Percentiles rank a stretch among this genome's conserved stretches.
These are phyloP conservation scores for Ornithoptera priamus DNA, from an alignment of 2,888 invertebrate genomes.

Conservation along the genomic window DNA sequence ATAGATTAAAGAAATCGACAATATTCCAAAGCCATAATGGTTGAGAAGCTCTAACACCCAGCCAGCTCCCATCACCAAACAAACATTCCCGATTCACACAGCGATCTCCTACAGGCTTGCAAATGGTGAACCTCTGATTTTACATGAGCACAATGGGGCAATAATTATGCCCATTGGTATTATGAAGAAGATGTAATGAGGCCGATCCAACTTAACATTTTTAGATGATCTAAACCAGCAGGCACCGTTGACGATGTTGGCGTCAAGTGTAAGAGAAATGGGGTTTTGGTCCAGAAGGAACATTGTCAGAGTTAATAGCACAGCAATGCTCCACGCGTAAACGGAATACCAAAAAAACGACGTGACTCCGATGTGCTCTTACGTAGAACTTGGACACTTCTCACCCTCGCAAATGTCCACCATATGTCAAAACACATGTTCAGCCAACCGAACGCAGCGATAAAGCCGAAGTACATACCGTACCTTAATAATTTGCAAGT, in stretches of 20 bases:
- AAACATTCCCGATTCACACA: slow-evolving; percentile 86
- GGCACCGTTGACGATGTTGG: slow-evolving; percentile 80
- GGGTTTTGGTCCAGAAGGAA: slow-evolving; percentile 77
- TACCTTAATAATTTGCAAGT: slow-evolving; percentile 82
- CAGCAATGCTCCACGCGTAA: slow-evolving; percentile 86
- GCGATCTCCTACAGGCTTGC: slow-evolving; percentile 82
- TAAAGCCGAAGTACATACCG: slow-evolving; percentile 83
- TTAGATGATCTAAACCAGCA: slow-evolving; percentile 86
- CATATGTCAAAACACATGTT: slow-evolving; percentile 91
- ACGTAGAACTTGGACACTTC: slow-evolving; percentile 68
- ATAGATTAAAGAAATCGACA: slow-evolving; percentile 83
- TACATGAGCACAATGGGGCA: slow-evolving; percentile 83
- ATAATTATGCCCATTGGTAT: slow-evolving; percentile 83
- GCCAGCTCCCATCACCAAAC: slow-evolving; percentile 89
- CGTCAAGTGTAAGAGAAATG: slow-evolving; percentile 64
- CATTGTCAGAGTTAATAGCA: slow-evolving; percentile 77
- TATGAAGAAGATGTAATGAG: slow-evolving; percentile 82
- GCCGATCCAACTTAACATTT: slow-evolving; percentile 69
- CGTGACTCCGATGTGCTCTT: slow-evolving; percentile 71
- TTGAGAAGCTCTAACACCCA: slow-evolving; percentile 84
- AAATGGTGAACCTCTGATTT: slow-evolving; percentile 87
- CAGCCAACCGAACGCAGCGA: slow-evolving; percentile 87
- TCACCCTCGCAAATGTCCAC: slow-evolving; percentile 85
- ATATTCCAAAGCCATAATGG: slow-evolving; percentile 75
- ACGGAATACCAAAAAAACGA: slow-evolving; percentile 83